These are phyloP conservation scores for Quadroppia sp. DNA, from an alignment of 2,888 invertebrate species.

Conservation along the genomic window DNA sequence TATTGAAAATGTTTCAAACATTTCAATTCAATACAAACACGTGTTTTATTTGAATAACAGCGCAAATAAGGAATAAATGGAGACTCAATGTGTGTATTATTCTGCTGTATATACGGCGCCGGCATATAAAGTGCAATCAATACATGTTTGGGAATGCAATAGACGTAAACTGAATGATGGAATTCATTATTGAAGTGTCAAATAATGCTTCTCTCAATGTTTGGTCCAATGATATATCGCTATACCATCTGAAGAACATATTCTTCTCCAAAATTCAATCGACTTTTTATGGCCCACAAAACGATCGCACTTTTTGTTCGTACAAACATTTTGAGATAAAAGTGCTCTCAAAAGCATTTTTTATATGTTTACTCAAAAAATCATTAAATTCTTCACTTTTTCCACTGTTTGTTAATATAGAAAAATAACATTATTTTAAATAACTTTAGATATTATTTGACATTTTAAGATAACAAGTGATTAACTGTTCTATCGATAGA, in stretches of 20 bases:
- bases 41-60: not conserved
- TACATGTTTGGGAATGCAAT: slow-evolving; percentile 11
- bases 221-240: not conserved
- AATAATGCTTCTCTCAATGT: not conserved
- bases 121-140: slow-evolving; percentile 3
- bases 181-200: slow-evolving; percentile 31
- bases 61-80: not conserved
- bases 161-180: slow-evolving; percentile 4
- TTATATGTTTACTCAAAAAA: not conserved
- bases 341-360: slow-evolving; percentile 1
- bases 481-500: no score
- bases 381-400: not conserved
- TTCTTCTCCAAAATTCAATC: slow-evolving; percentile 8
- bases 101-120: not conserved
- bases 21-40: slow-evolving; percentile 5
- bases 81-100: not conserved
- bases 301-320: not conserved
- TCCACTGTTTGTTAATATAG: not conserved
- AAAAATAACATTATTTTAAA: no score
- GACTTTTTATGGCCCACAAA: slow-evolving; percentile 18
- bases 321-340: not conserved
- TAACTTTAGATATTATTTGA: no score
- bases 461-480: no score
- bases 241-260: not conserved
- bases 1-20: not conserved